phyloP scores from a whole-genome alignment of 2,888 invertebrate genomes.

The Cryptophagus acutangulus region DNA sequence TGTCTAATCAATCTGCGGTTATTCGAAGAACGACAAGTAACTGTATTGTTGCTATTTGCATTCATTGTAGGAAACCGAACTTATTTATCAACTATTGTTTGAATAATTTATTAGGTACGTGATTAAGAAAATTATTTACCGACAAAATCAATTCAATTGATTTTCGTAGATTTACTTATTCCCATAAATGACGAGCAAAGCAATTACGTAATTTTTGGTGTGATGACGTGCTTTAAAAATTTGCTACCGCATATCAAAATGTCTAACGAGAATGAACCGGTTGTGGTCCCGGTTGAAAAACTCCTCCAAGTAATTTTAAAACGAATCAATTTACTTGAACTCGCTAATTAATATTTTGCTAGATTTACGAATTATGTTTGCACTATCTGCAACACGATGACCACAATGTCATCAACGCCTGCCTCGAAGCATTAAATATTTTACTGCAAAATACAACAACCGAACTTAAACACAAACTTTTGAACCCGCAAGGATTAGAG shows the following conservation, averaged over 20 bases:
- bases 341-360: slow-evolving; percentile 41
- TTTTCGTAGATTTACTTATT: slow-evolving; percentile 40
- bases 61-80: slow-evolving; percentile 67
- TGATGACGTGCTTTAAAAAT: slow-evolving; percentile 60
- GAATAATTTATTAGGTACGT: slow-evolving; percentile 56
- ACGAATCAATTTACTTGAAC: slow-evolving; percentile 6
- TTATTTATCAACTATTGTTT: slow-evolving; percentile 65
- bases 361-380: slow-evolving; percentile 75
- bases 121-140: no score
- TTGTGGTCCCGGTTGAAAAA: slow-evolving; percentile 34
- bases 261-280: slow-evolving; percentile 34
- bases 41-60: slow-evolving; percentile 75
- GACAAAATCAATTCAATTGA: no score
- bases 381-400: slow-evolving; percentile 66
- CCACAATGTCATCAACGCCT: slow-evolving; percentile 84
- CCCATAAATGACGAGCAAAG: slow-evolving; percentile 44
- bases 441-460: slow-evolving; percentile 55
- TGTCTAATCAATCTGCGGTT: slow-evolving; percentile 62
- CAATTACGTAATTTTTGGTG: slow-evolving; percentile 57
- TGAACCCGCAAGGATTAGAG: slow-evolving; percentile 50
- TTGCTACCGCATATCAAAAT: slow-evolving; percentile 55
- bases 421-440: slow-evolving; percentile 71
- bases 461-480: slow-evolving; percentile 52
- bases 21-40: slow-evolving; percentile 77
- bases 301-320: slow-evolving; percentile 20